A percentile compares a stretch with the other conserved stretches of the same genome.
Evolutionary conservation across 2,797 vertebrate species (phyloP).

Genomic region (Anableps anableps): DNA sequence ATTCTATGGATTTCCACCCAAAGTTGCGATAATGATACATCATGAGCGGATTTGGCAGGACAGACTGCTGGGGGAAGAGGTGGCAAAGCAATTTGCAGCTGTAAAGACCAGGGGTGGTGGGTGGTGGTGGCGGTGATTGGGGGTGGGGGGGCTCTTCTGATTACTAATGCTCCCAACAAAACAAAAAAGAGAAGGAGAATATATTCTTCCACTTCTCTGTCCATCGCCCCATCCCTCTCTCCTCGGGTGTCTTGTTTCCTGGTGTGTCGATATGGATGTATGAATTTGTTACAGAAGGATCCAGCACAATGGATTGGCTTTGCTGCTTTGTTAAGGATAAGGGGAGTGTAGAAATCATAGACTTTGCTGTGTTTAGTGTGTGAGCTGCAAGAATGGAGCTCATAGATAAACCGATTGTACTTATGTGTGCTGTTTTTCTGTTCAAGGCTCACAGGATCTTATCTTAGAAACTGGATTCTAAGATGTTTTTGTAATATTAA

Average conservation of each 20-base stretch:
- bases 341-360: conserved; percentile 66
- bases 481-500: conserved; percentile 76
- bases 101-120: conserved; percentile 66
- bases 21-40: conserved; percentile 91
- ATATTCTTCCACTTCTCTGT: conserved; percentile 59
- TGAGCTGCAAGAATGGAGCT: conserved; percentile 59
- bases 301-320: conserved; percentile 75
- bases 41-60: conserved; percentile 84
- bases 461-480: conserved; percentile 62
- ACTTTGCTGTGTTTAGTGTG: conserved; percentile 67
- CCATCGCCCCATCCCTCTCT: conserved; percentile 63
- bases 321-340: conserved; percentile 78
- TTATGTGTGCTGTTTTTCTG: conserved; percentile 52
- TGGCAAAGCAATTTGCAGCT: conserved; percentile 84
- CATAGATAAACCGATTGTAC: conserved; percentile 67
- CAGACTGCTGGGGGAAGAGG: conserved; percentile 81
- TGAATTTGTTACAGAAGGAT: conserved; percentile 78
- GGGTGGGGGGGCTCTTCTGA: conserved; percentile 44
- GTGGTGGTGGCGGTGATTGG: conserved; percentile 11
- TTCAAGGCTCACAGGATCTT: conserved; percentile 58
- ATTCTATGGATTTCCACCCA: conserved; percentile 88
- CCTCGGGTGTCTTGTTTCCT: conserved; percentile 68
- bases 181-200: conserved; percentile 61
- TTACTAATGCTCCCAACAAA: conserved; percentile 70
- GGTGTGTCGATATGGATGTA: conserved; percentile 75